Evolutionary conservation across 1,140 invertebrate genomes (phyloP), one percentile per base, ranked within the genome.

Genomic region (Drosophila ficusphila): DNA sequence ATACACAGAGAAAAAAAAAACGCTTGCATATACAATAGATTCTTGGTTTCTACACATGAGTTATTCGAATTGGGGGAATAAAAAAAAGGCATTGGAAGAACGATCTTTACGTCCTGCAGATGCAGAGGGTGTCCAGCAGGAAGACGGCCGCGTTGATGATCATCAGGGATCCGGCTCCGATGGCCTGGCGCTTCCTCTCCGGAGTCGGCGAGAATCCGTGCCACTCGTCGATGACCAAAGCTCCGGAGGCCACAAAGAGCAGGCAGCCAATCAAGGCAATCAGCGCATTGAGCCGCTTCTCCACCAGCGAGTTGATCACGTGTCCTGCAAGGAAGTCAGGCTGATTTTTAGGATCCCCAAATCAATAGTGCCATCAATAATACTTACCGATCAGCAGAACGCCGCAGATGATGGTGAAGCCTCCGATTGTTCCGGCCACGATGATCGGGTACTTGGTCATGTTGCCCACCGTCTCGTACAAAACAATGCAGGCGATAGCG

Each of bases 101-200:
- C 53, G 25, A 67, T 67, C 60, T 83, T 90, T 91, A 91, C 82
- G 90, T 85, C 88, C 86, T 65, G 82, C 79, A 96, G 7, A 95
- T 95, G 47, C 96, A 92, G 7, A 96, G 92, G 1, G 94, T 94
- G 68, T 96, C 96, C 9, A 96, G 68, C 0, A 96, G 90, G 72
- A 96, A 94, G 8, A 96, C 60, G 3, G 93, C 93, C 11, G 94
- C 95, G 73, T 95, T 95, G 88, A 96, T 95, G 68, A 96, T 94
- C 46, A 94, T 93, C 53, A 96, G 76, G 0, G 94, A 94, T 9
- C 94, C 95, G 69, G 96, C 96, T 2, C 95, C 94, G 4, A 96
- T 88, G 23, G 94, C 94, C 44, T 94, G 94, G 70, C 95, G 93
- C 62, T 92, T 93, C 16, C 78, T 76, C 0, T 94, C 92, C 21